These are phyloP conservation scores for Lysiphlebus fabarum DNA, from an alignment of 1,140 invertebrate species.

Conservation along the genomic window DNA sequence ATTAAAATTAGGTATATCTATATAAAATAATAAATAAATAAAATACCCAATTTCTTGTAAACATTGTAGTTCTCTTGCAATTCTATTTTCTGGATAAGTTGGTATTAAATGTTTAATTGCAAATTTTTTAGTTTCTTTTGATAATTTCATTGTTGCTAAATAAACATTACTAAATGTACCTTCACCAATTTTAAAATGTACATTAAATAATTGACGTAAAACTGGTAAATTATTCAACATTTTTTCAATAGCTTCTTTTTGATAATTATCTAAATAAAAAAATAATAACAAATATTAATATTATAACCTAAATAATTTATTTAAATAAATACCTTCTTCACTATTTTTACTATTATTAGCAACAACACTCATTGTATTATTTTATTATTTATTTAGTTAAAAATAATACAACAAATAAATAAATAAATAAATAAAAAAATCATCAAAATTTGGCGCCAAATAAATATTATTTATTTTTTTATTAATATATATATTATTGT, in stretches of 20 bases:
- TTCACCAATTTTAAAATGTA: conserved; percentile 71
- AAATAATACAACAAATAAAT: too few relatives aligned
- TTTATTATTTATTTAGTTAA: too few relatives aligned
- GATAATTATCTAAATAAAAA: not conserved
- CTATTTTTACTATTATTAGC: too few relatives aligned
- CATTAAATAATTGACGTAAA: conserved; percentile 63
- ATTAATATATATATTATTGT: too few relatives aligned
- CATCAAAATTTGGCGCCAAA: too few relatives aligned
- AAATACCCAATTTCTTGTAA: conserved; percentile 73
- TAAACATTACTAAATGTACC: conserved; percentile 83
- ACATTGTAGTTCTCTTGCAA: conserved; percentile 75
- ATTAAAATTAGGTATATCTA: not conserved
- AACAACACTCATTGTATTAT: too few relatives aligned
- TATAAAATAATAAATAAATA: too few relatives aligned
- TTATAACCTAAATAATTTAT: not conserved
- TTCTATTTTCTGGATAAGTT: conserved; percentile 73
- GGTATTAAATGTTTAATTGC: conserved; percentile 82
- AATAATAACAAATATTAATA: not conserved
- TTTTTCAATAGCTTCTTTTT: conserved; percentile 27
- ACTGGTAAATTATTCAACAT: conserved; percentile 54
- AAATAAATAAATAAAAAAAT: too few relatives aligned
- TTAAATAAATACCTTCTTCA: too few relatives aligned
- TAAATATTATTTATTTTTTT: too few relatives aligned
- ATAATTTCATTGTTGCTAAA: conserved; percentile 65
- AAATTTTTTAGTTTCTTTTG: conserved; percentile 60